These are phyloP conservation scores for Temnothorax curvispinosus DNA, from an alignment of 1,140 invertebrate genomes.

Conservation along the genomic window DNA sequence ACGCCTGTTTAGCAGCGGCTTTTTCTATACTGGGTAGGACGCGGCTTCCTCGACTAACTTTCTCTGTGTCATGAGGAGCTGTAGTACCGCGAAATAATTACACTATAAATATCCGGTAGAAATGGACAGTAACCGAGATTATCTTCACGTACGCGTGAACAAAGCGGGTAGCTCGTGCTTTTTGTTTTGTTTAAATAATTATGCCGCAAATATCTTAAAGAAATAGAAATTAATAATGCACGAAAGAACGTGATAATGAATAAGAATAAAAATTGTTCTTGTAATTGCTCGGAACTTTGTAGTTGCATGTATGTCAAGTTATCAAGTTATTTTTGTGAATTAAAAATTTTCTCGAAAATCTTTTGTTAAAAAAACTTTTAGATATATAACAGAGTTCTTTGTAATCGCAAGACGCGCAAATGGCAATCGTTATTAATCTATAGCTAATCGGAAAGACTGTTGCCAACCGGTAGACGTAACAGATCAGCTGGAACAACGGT, in stretches of 20 bases:
- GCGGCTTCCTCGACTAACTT: constrained; percentile 10
- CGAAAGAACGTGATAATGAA: neutral
- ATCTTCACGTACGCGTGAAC: neutral
- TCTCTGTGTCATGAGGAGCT: neutral
- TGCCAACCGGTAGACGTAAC: constrained; percentile 41
- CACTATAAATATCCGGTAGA: constrained; percentile 10
- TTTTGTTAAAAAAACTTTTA: neutral
- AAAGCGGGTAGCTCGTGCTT: neutral
- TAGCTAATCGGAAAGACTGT: constrained; percentile 55
- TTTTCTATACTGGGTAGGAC: constrained; percentile 2
- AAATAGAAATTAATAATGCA: neutral
- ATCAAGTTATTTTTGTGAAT: neutral
- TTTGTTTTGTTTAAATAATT: constrained; percentile 8
- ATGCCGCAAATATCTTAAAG: neutral
- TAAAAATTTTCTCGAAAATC: neutral
- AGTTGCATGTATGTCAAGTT: neutral
- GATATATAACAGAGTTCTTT: neutral
- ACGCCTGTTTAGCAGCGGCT: neutral
- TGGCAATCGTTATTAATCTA: constrained; percentile 23
- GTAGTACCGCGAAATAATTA: constrained; percentile 15
- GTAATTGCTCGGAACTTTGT: neutral
- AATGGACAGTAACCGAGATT: neutral
- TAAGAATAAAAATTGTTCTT: constrained; percentile 5
- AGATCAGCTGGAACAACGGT: constrained; percentile 24
- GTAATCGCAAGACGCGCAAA: neutral